Evolutionary conservation across 2,888 invertebrate species (phyloP), one percentile per base, ranked within the genome.

Genomic region (Stenodera caucasica): DNA sequence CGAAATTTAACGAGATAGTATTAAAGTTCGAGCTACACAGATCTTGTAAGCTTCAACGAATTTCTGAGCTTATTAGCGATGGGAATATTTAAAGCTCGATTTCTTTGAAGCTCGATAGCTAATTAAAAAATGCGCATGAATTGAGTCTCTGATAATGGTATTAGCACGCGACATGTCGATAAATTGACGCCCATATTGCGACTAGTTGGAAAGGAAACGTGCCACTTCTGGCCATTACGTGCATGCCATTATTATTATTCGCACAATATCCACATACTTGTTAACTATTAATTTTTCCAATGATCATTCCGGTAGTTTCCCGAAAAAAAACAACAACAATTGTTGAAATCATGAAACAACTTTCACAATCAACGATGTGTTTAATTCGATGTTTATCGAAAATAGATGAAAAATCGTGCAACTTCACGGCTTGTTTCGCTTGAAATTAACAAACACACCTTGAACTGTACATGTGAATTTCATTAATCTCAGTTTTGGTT

Each of bases 221-320:
- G 58, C 51, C 55, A 61, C 55, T 58, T 53, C 53, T 52, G 55
- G 55, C 33, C 37, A 61, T 61, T 61, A 61, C 61, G 61, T 61
- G 61, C 61, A 61, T 61, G 61, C 58, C 61, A 61, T 61, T 26
- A 26, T 40, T 57, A 57, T 57, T 53, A 61, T 61, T 57, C 29
- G 60, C 60, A 60, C 60, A 49, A 35, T 52, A 29, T 50, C 9
- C 49, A 33, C 7, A 14, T 15, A n/a, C n/a, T n/a, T n/a, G n/a
- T 40, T 33, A 49, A 58, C 32, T 53, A 37, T 37, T 1, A 15
- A 49, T 21, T 18, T 53, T 33, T 14, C 40, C 40, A 53, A 18
- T 29, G 57, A 49, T 45, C 32, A 29, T 57, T 49, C n/a, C n/a
- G n/a, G n/a, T n/a, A n/a, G n/a, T n/a, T n/a, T n/a, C n/a, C n/a